Evolutionary conservation across 2,113 vertebrate species (phyloP).

Genomic region (Campylomormyrus tamandua): DNA sequence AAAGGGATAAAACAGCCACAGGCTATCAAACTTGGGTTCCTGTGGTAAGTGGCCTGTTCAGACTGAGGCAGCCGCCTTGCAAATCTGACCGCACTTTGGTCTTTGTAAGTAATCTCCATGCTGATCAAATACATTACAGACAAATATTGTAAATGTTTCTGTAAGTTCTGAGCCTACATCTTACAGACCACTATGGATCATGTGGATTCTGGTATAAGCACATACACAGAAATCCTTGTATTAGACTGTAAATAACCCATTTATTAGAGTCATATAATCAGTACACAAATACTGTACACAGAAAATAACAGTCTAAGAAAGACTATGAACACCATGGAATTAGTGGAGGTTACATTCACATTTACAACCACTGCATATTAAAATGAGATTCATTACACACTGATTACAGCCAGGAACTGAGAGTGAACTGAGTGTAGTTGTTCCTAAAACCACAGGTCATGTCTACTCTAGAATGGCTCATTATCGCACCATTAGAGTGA

Average conservation of each 20-base stretch:
- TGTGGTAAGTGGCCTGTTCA: neutral
- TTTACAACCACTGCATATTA: neutral
- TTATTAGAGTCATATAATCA: neutral
- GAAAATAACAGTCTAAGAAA: neutral
- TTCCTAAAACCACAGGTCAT: neutral
- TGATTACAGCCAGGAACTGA: neutral
- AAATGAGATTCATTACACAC: neutral
- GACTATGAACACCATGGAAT: neutral
- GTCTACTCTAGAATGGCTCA: neutral
- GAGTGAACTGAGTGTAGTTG: neutral
- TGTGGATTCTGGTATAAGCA: neutral
- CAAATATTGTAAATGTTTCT: neutral
- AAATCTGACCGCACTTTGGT: neutral
- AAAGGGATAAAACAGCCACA: neutral
- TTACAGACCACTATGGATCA: neutral
- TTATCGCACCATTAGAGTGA: neutral
- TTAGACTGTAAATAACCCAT: neutral
- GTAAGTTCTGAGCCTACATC: neutral
- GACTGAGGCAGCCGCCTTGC: neutral
- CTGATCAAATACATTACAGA: neutral
- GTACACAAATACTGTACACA: conserved; percentile 4
- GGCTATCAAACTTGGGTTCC: neutral
- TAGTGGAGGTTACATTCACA: neutral
- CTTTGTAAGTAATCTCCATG: neutral
- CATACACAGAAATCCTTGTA: neutral